phyloP scores from a whole-genome alignment of 92 coral and sea anemone species.

The Heteractis magnifica region DNA sequence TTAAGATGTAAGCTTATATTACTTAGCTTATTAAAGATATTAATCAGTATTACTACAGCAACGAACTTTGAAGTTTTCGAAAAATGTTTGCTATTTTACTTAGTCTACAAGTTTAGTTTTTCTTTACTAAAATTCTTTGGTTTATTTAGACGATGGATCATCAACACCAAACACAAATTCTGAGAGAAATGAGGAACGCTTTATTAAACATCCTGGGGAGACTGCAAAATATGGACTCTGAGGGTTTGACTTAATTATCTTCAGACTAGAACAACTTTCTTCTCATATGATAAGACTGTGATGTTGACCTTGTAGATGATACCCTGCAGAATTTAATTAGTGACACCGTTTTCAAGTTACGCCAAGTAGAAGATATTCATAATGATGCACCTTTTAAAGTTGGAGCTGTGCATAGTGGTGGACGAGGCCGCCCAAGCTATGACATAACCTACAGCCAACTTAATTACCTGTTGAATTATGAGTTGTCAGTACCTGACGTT shows the following conservation, averaged over 20 bases:
- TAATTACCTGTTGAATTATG: conserved; percentile 34
- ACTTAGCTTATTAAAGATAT: neutral
- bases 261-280: conserved; percentile 6
- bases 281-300: conserved; percentile 48
- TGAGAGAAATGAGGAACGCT: neutral
- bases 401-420: conserved; percentile 34
- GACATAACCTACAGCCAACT: conserved; percentile 39
- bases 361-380: conserved; percentile 1
- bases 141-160: neutral
- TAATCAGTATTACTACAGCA: neutral
- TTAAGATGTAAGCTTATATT: neutral
- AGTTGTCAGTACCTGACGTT: conserved; percentile 50
- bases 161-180: neutral
- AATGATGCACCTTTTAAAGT: too few species aligned
- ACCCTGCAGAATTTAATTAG: conserved; percentile 4
- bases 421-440: conserved; percentile 42
- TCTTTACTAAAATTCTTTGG: neutral
- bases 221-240: conserved; percentile 13
- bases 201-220: neutral
- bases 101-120: neutral
- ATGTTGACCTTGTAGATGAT: conserved; percentile 10
- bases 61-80: neutral
- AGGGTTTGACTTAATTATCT: neutral
- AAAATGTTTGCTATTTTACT: neutral
- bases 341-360: neutral